Evolutionary conservation across 2,888 invertebrate species (phyloP).

Genomic region (Apoda limacodes): DNA sequence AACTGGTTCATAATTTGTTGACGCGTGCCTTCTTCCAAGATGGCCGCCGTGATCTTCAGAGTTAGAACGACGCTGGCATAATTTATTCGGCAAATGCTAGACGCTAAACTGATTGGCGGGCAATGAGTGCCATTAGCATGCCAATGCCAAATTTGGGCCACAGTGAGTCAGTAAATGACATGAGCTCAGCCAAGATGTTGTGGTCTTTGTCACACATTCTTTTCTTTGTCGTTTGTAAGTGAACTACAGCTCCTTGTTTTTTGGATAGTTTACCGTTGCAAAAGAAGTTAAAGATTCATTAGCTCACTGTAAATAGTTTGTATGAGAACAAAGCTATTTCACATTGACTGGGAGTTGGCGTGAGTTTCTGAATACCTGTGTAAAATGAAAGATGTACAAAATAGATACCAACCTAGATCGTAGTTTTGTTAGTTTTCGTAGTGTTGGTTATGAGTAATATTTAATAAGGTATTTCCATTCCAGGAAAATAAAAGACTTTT

Average conservation of each 20-base stretch:
- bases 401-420: no score
- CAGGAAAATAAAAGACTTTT: no score
- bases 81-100: conserved; percentile 41
- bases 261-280: conserved; percentile 23
- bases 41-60: conserved; percentile 24
- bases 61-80: conserved; percentile 30
- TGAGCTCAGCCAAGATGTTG: conserved; percentile 20
- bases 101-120: conserved; percentile 53
- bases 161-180: conserved; percentile 39
- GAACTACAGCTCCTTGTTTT: conserved; percentile 15
- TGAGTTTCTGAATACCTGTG: no score
- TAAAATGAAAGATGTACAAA: no score
- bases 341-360: no score
- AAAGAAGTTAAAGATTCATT: conserved; percentile 45
- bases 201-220: conserved; percentile 25
- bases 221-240: neutral
- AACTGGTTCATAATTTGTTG: conserved; percentile 30
- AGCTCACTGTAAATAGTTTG: conserved; percentile 20
- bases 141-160: conserved; percentile 40
- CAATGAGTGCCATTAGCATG: conserved; percentile 53
- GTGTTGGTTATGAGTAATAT: no score
- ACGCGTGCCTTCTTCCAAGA: conserved; percentile 32
- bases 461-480: no score
- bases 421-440: no score
- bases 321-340: no score